Base-by-base conservation (phyloP, 2,888 invertebrate genomes). In the Hirtodrosophila histrioides region DNA sequence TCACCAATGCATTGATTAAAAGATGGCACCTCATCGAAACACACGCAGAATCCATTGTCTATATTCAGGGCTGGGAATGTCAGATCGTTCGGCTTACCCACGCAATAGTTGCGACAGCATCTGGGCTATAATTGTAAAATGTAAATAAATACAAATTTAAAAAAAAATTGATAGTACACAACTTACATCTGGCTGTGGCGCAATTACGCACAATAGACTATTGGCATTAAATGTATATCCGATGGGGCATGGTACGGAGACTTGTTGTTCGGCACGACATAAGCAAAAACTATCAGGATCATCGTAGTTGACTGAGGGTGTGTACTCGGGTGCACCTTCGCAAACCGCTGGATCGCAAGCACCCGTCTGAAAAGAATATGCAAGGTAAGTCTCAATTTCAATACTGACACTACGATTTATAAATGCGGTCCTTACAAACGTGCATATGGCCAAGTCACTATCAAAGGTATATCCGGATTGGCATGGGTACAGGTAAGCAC, bases 321-420 rank as follows among this genome's bases (percentile, higher is more conserved):
- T 44, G 51, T 80, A 86, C 3, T 88, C 86, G 0, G 17, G 6
- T 10, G 39, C 17, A 4, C 43, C 31, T 1, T 17, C 39, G 29
- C 89, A 89, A 4, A 51, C 50, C n/a, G 17, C 53, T 0, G 89
- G 89, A 69, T 89, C 88, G 45, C 90, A 89, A 0, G 89, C 75
- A 3, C 88, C 88, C 11, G 76, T 79, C 90, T 89, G 17, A 2
- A 60, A 51, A 10, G 7, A 17, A 8, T 31, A 5, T 31, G 1
- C 3, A 27, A 27, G 27, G 27, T 4, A 5, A 27, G 4, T 27
- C 27, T 27, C 27, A 2, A 2, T 27, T 27, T 27, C 6, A 5
- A 27, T 0, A 2, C 6, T 27, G 4, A 27, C 27, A 17, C 17
- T 17, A 1, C 17, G 17, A 3, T n/a, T 12, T 17, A 4, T 3